These are phyloP conservation scores for Dryas iulia DNA, from an alignment of 1,140 invertebrate genomes.

Conservation along the genomic window DNA sequence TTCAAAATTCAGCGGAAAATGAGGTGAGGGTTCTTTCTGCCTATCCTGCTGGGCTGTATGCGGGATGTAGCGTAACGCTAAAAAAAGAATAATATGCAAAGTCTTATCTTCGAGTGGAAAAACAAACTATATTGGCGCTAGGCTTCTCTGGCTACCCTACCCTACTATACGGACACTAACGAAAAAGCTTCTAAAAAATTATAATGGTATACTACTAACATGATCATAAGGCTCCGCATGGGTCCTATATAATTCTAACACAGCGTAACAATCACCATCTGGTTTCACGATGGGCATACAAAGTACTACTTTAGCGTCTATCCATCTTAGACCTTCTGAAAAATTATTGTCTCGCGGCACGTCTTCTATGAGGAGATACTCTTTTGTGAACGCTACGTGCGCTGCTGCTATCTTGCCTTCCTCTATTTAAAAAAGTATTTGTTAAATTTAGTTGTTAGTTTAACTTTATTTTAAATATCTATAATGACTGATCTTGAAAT, in stretches of 20 bases:
- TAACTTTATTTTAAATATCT: no score
- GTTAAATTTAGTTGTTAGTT: no score
- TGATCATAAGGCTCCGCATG: constrained; percentile 47
- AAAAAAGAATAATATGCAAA: no score
- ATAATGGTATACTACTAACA: no score
- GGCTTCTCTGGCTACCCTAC: no score
- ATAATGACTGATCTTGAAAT: no score
- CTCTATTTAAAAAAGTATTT: constrained; percentile 39
- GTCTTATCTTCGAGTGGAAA: no score
- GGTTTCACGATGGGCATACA: constrained; percentile 80
- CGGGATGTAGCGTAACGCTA: no score
- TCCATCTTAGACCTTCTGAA: constrained; percentile 73
- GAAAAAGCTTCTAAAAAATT: neutral
- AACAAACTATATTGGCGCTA: no score
- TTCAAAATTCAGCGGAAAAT: no score
- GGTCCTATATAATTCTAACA: constrained; percentile 78
- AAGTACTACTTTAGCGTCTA: constrained; percentile 77
- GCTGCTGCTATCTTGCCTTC: constrained; percentile 77
- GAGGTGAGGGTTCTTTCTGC: neutral
- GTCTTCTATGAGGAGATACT: constrained; percentile 77
- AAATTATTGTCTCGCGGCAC: constrained; percentile 76
- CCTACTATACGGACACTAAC: no score
- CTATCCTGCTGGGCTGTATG: no score
- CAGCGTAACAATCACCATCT: constrained; percentile 78
- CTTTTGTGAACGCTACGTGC: constrained; percentile 78